phyloP scores from a whole-genome alignment of 2,113 vertebrate species.

The Toxotes jaculatrix region DNA sequence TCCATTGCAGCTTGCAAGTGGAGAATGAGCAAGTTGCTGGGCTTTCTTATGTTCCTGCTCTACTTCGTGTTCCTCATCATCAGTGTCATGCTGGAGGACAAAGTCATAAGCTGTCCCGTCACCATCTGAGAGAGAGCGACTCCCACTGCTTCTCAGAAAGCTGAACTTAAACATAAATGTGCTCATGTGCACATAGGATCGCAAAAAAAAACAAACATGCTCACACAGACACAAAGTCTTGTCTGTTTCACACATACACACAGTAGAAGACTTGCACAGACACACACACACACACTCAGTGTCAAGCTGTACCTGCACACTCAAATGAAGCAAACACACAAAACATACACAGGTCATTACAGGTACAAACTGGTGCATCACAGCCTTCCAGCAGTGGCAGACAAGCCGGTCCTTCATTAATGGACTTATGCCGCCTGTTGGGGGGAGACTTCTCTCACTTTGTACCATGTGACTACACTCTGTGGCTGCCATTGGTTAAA shows the following conservation, averaged over 20 bases:
- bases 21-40: conserved; percentile 84
- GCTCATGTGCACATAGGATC: not conserved
- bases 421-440: conserved; percentile 18
- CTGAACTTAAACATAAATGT: not conserved
- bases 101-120: conserved; percentile 79
- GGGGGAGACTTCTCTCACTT: conserved; percentile 24
- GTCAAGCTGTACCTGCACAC: not conserved
- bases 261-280: conserved; percentile 20
- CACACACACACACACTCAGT: conserved; percentile 10
- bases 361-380: conserved; percentile 26
- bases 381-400: conserved; percentile 1
- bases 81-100: conserved; percentile 87
- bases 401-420: not conserved
- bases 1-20: conserved; percentile 84
- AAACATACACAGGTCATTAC: conserved; percentile 10
- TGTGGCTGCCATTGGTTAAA: conserved; percentile 16
- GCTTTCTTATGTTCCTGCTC: conserved; percentile 83
- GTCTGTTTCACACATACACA: conserved; percentile 16
- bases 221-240: conserved; percentile 26
- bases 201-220: conserved; percentile 6
- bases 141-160: not conserved
- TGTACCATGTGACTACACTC: conserved; percentile 26
- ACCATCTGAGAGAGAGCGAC: conserved; percentile 69
- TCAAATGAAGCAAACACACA: not conserved
- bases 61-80: conserved; percentile 85